phyloP scores from a whole-genome alignment of 2,113 vertebrate species.

The Pelmatolapia mariae region DNA sequence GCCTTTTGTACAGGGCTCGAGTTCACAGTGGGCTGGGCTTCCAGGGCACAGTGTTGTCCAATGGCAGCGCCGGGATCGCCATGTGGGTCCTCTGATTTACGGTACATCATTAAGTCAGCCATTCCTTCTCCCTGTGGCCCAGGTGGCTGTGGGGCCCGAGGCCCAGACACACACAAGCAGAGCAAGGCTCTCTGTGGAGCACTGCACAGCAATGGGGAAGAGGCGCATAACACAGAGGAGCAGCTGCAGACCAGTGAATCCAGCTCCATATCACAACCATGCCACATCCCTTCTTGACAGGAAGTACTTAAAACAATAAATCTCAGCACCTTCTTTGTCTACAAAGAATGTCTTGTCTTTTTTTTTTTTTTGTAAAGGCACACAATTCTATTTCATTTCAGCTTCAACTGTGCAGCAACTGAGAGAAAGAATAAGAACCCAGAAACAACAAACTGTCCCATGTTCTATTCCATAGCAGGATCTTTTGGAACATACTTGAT shows the following conservation, averaged over 20 bases:
- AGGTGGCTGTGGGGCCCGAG: conserved; percentile 67
- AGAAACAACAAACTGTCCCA: background rate
- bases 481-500: background rate
- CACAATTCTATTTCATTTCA: conserved; percentile 31
- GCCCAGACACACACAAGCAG: conserved; percentile 48
- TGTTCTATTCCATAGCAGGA: background rate
- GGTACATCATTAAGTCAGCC: conserved; percentile 70
- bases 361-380: conserved; percentile 37
- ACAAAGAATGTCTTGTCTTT: conserved; percentile 34
- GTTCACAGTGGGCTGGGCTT: conserved; percentile 55
- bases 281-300: conserved; percentile 45
- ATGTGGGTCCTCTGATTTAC: conserved; percentile 71
- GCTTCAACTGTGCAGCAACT: background rate
- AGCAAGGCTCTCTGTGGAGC: conserved; percentile 39
- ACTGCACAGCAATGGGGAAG: conserved; percentile 32
- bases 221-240: background rate
- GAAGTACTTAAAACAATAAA: conserved; percentile 55
- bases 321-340: conserved; percentile 42
- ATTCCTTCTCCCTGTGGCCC: conserved; percentile 69
- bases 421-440: background rate
- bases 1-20: conserved; percentile 40
- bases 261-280: conserved; percentile 6
- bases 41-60: conserved; percentile 37
- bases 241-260: conserved; percentile 51
- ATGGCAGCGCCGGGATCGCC: conserved; percentile 49